phyloP scores from a whole-genome alignment of 2,113 vertebrate species.

The Fukomys damarensis region DNA sequence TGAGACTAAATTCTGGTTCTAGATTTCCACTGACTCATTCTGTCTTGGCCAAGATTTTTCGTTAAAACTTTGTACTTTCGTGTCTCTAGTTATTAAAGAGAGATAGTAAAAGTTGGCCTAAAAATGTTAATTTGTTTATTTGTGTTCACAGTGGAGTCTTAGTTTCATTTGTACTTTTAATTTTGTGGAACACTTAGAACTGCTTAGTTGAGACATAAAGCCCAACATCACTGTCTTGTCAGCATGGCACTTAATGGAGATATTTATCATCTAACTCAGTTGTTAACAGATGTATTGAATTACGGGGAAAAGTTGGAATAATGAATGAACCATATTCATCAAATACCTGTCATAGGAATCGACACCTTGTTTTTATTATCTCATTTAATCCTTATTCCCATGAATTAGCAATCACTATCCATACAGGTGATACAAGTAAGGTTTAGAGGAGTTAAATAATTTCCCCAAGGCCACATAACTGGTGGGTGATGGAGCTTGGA shows the following conservation, averaged over 20 bases:
- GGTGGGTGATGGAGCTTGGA: not conserved
- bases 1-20: not conserved
- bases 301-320: not conserved
- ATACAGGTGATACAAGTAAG: not conserved
- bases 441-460: not conserved
- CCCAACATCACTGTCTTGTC: not conserved
- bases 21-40: not conserved
- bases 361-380: not conserved
- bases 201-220: conserved; percentile 5
- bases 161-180: conserved; percentile 14
- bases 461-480: not conserved
- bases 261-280: not conserved
- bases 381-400: not conserved
- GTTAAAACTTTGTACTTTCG: not conserved
- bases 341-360: not conserved
- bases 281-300: conserved; percentile 14
- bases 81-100: not conserved
- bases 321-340: not conserved
- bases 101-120: not conserved
- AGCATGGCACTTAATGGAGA: not conserved
- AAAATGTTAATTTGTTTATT: conserved; percentile 10
- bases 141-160: not conserved
- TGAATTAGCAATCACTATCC: not conserved
- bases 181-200: conserved; percentile 7
- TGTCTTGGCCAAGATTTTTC: not conserved